A percentile compares a stretch with the other conserved stretches of the same genome.
Evolutionary conservation across 2,888 invertebrate species (phyloP).

Genomic region (Ormyrus thymus): DNA sequence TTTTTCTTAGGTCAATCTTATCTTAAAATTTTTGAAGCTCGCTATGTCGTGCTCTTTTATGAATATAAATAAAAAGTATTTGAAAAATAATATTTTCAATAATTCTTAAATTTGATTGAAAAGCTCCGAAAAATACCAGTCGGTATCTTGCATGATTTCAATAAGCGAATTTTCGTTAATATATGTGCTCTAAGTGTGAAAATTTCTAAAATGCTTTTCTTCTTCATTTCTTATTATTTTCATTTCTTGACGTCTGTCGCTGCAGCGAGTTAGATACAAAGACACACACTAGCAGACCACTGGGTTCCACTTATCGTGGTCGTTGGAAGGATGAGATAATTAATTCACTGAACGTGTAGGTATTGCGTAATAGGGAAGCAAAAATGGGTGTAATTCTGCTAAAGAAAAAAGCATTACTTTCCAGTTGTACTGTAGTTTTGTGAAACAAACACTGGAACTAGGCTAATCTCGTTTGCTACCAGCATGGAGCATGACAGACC

Average conservation of each 20-base stretch:
- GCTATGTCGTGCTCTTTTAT: too few relatives aligned
- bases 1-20: too few relatives aligned
- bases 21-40: too few relatives aligned
- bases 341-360: constrained; percentile 62
- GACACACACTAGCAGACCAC: constrained; percentile 62
- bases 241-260: constrained; percentile 29
- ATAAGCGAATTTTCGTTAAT: too few relatives aligned
- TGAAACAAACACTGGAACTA: constrained; percentile 16
- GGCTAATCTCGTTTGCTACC: constrained; percentile 11
- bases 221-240: constrained; percentile 42
- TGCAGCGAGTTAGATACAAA: constrained; percentile 59
- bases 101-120: too few relatives aligned
- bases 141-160: too few relatives aligned
- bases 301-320: constrained; percentile 62
- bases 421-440: constrained; percentile 27
- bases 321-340: constrained; percentile 65
- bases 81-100: too few relatives aligned
- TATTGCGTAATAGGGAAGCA: constrained; percentile 50
- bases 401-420: constrained; percentile 21
- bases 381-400: constrained; percentile 6
- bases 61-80: too few relatives aligned
- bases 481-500: constrained; percentile 52
- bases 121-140: too few relatives aligned
- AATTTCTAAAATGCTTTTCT: constrained; percentile 1
- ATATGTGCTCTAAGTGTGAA: not conserved